These are phyloP conservation scores for Eurystomus glaucurus DNA, from an alignment of 2,797 vertebrate species.

Conservation along the genomic window DNA sequence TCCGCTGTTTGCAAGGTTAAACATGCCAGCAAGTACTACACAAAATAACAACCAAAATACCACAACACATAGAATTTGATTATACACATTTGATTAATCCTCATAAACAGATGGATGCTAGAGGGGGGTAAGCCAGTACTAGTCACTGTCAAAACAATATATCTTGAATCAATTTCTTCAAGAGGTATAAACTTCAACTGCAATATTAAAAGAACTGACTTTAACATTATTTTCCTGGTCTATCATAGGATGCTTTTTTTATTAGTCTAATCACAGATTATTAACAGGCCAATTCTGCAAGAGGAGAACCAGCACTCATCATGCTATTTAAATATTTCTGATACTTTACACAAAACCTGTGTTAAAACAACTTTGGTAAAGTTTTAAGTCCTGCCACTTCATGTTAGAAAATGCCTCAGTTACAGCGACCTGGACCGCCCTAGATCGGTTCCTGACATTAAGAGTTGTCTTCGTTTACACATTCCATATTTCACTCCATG, in stretches of 20 bases:
- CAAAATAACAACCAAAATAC: not conserved
- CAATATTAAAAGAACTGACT: not conserved
- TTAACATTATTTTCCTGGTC: not conserved
- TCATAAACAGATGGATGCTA: not conserved
- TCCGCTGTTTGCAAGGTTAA: not conserved
- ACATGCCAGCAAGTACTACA: not conserved
- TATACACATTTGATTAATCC: not conserved
- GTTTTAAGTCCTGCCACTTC: not conserved
- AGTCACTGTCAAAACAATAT: not conserved
- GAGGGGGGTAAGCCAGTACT: not conserved
- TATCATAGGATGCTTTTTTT: not conserved
- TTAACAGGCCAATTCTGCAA: not conserved
- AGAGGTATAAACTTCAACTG: not conserved
- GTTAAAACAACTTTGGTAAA: not conserved
- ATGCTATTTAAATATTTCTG: not conserved
- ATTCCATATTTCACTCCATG: rapidly evolving
- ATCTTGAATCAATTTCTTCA: not conserved
- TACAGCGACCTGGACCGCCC: not conserved
- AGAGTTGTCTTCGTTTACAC: not conserved
- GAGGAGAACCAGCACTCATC: not conserved
- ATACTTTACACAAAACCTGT: not conserved
- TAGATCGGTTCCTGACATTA: not conserved
- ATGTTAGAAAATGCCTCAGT: not conserved
- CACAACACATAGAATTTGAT: not conserved
- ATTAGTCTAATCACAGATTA: not conserved